phyloP scores from a whole-genome alignment of 2,888 invertebrate genomes.

The Uloborus plumipes region DNA sequence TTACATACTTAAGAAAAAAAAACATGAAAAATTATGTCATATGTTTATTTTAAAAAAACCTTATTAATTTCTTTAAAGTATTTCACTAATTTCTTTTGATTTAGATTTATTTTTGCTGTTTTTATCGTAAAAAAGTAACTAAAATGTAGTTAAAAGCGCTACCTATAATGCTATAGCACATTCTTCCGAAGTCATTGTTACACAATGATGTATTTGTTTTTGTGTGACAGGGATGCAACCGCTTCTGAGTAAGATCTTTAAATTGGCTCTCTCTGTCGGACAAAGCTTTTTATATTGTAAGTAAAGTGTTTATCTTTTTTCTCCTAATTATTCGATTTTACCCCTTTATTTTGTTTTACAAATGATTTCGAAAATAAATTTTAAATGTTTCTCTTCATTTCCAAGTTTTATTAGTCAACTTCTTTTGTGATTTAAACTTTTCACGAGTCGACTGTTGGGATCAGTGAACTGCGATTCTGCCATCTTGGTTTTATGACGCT shows the following conservation, averaged over 20 bases:
- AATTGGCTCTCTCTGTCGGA: slow-evolving; percentile 39
- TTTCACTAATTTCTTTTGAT: no score
- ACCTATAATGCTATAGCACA: neutral
- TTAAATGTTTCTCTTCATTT: neutral
- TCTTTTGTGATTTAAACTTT: slow-evolving; percentile 13
- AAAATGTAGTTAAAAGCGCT: neutral
- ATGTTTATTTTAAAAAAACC: no score
- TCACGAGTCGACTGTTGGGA: slow-evolving; percentile 41
- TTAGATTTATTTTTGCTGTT: neutral
- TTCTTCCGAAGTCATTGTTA: no score
- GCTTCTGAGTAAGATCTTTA: slow-evolving; percentile 22
- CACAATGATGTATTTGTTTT: no score
- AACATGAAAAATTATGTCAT: no score
- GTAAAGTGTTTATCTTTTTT: slow-evolving; percentile 9
- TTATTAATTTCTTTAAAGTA: no score
- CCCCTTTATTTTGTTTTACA: neutral
- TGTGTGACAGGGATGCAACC: neutral
- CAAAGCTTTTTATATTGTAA: slow-evolving; percentile 49
- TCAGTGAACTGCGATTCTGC: slow-evolving; percentile 62
- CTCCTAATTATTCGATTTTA: slow-evolving; percentile 1
- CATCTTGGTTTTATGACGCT: slow-evolving; percentile 58
- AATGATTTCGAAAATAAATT: neutral
- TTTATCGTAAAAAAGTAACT: neutral
- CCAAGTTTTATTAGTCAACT: neutral
- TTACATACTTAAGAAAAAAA: no score